Percentiles rank a stretch among this genome's conserved stretches.
These are phyloP conservation scores for Pimpla rufipes DNA, from an alignment of 2,888 invertebrate species.

Conservation along the genomic window DNA sequence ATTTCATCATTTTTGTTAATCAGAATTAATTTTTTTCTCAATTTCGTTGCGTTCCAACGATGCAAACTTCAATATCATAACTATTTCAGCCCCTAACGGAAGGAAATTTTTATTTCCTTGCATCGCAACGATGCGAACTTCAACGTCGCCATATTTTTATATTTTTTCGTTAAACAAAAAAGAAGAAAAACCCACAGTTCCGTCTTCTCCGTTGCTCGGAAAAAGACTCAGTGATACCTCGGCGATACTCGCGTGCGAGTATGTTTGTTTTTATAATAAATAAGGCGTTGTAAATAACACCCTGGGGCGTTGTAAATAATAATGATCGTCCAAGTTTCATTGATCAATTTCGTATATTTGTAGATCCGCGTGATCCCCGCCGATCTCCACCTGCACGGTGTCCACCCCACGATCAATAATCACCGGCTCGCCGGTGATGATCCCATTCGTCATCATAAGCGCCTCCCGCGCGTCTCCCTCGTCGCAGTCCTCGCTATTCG, in stretches of 20 bases:
- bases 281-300: constrained; percentile 29
- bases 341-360: constrained; percentile 34
- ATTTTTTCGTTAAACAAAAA: too few relatives aligned
- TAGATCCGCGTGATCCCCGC: constrained; percentile 21
- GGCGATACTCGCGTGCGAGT: constrained; percentile 22
- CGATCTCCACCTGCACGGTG: constrained; percentile 54
- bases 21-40: too few relatives aligned
- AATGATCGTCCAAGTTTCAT: constrained; percentile 13
- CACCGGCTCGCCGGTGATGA: constrained; percentile 28
- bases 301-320: constrained; percentile 34
- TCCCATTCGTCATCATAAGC: constrained; percentile 41
- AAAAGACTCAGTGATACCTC: constrained; percentile 5
- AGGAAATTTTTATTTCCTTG: too few relatives aligned
- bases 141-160: too few relatives aligned
- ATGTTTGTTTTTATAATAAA: background rate
- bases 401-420: constrained; percentile 65
- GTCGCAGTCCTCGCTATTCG: constrained; percentile 29
- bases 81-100: too few relatives aligned
- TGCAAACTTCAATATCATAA: too few relatives aligned
- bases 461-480: constrained; percentile 29
- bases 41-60: too few relatives aligned
- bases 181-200: background rate
- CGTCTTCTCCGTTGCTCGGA: constrained; percentile 14
- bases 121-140: too few relatives aligned
- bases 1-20: too few relatives aligned